These are phyloP conservation scores for Thera britannica DNA, from an alignment of 2,888 invertebrate genomes.

Conservation along the genomic window DNA sequence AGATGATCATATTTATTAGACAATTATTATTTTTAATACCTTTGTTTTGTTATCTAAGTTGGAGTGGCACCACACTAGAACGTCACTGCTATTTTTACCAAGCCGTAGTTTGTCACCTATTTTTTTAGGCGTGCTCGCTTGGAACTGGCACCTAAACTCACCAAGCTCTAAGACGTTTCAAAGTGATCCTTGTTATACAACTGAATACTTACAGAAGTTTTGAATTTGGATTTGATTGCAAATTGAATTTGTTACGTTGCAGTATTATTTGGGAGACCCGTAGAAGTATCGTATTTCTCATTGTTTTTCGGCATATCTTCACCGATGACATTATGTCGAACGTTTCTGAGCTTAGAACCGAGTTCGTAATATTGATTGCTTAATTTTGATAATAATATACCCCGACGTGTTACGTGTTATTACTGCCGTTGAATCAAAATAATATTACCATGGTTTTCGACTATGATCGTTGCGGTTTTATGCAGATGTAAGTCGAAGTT, in stretches of 20 bases:
- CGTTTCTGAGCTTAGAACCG: neutral
- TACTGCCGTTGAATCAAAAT: constrained; percentile 17
- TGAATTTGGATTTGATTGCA: no score
- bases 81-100: no score
- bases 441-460: constrained; percentile 26
- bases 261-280: neutral
- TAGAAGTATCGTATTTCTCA: neutral
- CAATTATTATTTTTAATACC: no score
- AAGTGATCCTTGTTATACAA: no score
- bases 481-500: neutral
- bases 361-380: neutral
- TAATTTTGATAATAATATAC: neutral
- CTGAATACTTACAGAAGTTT: no score
- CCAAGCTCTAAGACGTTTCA: no score
- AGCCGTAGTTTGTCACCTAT: no score
- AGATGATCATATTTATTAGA: no score
- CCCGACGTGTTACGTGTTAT: constrained; percentile 34
- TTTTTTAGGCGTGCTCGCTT: no score
- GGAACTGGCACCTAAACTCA: no score
- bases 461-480: constrained; percentile 20
- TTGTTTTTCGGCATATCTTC: neutral
- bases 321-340: neutral
- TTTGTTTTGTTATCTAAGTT: no score
- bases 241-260: neutral
- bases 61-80: no score